Base-by-base conservation (phyloP, 1,140 invertebrate genomes). In the Cylas formicarius region DNA sequence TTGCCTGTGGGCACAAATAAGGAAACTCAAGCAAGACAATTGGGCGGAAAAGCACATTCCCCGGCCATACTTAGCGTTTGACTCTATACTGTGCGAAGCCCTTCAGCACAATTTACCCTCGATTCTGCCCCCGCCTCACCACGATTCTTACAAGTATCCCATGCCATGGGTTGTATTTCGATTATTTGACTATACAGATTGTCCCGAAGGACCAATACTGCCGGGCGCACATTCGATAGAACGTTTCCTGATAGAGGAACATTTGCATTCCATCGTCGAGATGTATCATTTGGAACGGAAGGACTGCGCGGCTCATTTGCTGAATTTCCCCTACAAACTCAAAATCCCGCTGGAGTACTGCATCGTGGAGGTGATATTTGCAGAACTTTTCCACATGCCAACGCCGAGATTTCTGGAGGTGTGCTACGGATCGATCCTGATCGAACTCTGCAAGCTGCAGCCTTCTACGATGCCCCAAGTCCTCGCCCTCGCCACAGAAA, bases 161-260 rank as follows among this genome's bases (percentile, higher is more conserved):
- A 81, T 94, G 73, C 88, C 90, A 0, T 80, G 82, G 60, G 88
- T 91, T 3, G 85, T 92, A 5, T 95, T 86, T 71, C 48, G 87
- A 27, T 88, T 99, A 80, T 99, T 99, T 73, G 95, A 98, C 69
- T 97, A 98, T 62, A 97, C 94, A 4, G 95, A 99, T 70, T 97
- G 95, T 61, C 92, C 94, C 7, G 93, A 96, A 69, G 89, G 84
- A 1, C 83, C 84, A 2, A 78, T 86, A 23, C 69, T 99, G 26
- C 95, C 96, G 1, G 94, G 92, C 19, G 86, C 89, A 36, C 93
- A 98, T 72, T 90, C 94, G 0, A 97, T 99, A 49, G 97, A 99
- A 68, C 74, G 96, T 53, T 99, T 94, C 68, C 71, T 99, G 1
- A 96, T 99, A 60, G 97, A 99, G 69, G 93, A 98, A 66, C 93